Conservation (phyloP, 2,113 vertebrate genomes). For the Erythrocebus patas region DNA sequence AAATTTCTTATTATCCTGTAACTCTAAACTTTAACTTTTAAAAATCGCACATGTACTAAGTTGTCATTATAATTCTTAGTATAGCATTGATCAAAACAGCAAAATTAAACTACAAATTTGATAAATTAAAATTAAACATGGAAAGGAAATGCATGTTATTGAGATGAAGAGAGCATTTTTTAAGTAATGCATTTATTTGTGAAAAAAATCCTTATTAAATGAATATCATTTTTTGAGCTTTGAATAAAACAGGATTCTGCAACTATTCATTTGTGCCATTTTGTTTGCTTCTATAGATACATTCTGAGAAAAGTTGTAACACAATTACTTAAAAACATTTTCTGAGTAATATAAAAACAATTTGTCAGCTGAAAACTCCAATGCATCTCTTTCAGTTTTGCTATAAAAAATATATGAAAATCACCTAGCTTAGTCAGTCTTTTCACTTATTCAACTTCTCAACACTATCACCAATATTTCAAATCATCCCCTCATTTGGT, state of each 20-base stretch:
- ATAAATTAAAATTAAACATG: not conserved
- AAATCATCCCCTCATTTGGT: not conserved
- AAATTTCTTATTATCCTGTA: not conserved
- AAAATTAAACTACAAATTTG: not conserved
- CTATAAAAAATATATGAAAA: not conserved
- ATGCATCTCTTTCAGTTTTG: not conserved
- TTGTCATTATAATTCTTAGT: not conserved
- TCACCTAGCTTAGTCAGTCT: not conserved
- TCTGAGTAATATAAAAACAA: not conserved
- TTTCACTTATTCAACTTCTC: not conserved
- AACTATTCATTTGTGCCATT: not conserved
- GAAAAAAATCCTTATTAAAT: not conserved
- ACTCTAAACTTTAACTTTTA: not conserved
- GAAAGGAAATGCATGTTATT: not conserved
- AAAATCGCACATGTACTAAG: not conserved
- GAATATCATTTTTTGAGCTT: not conserved
- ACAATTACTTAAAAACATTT: not conserved
- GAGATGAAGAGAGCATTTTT: not conserved
- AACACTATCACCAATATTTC: not conserved
- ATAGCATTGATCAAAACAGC: not conserved
- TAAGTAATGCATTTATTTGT: not conserved
- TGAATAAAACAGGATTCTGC: not conserved
- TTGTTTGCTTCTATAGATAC: not conserved
- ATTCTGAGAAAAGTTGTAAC: not conserved
- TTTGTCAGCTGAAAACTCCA: not conserved